phyloP scores from a whole-genome alignment of 2,113 vertebrate species.

The Leptodactylus fuscus region DNA sequence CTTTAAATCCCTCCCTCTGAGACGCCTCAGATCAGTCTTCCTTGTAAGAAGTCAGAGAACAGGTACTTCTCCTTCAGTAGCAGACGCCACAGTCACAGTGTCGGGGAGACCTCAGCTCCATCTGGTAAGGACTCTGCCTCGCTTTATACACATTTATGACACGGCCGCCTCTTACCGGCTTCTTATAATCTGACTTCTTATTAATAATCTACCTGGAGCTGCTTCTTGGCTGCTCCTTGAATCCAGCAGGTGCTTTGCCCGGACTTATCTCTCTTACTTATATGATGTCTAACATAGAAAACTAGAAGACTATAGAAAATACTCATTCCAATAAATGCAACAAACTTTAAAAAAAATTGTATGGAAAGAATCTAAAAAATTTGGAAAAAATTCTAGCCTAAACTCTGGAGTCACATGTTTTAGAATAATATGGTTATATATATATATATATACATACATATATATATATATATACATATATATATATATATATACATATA shows the following conservation, averaged over 20 bases:
- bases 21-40: slow-evolving; percentile 80
- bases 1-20: slow-evolving; percentile 89
- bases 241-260: slow-evolving; percentile 43
- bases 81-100: background rate
- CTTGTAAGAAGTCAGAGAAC: slow-evolving; percentile 77
- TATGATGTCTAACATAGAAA: background rate
- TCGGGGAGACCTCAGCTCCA: slow-evolving; percentile 54
- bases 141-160: background rate
- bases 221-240: too few species aligned
- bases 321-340: background rate
- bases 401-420: too few species aligned
- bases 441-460: too few species aligned
- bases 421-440: too few species aligned
- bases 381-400: too few species aligned
- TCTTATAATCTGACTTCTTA: too few species aligned
- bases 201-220: too few species aligned
- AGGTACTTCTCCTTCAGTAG: slow-evolving; percentile 70
- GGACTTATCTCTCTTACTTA: background rate
- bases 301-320: background rate
- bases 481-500: too few species aligned
- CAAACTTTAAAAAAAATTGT: background rate
- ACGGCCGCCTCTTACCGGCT: too few species aligned
- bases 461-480: too few species aligned
- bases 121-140: slow-evolving; percentile 15
- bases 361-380: too few species aligned